Evolutionary conservation across 2,113 vertebrate species (phyloP).

Genomic region (Turdus rufiventris): DNA sequence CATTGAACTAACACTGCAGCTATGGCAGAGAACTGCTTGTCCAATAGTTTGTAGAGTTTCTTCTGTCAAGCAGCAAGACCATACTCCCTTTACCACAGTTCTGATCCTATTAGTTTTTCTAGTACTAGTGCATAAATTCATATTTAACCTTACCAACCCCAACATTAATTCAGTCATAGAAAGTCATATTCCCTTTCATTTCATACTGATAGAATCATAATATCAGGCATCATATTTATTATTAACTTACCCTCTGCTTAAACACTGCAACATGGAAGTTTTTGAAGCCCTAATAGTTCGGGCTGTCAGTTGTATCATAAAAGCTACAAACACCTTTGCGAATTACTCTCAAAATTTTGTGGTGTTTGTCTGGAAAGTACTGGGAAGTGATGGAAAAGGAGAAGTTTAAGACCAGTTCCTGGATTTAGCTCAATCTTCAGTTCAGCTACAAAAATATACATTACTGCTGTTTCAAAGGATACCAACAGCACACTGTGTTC

Average conservation of each 20-base stretch:
- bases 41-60: background rate
- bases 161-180: background rate
- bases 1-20: accelerated
- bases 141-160: background rate
- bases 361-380: accelerated
- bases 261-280: background rate
- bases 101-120: background rate
- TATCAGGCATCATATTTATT: background rate
- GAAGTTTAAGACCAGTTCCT: background rate
- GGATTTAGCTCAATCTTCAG: background rate
- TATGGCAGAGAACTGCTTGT: background rate
- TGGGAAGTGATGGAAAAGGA: background rate
- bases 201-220: background rate
- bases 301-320: background rate
- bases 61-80: background rate
- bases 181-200: background rate
- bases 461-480: background rate
- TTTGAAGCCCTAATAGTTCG: background rate
- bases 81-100: background rate
- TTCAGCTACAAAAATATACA: background rate
- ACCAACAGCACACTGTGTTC: accelerated
- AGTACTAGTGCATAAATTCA: background rate
- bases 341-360: accelerated
- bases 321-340: background rate
- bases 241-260: background rate